These are phyloP conservation scores for Alauda arvensis DNA, from an alignment of 2,797 vertebrate genomes.

Conservation along the genomic window DNA sequence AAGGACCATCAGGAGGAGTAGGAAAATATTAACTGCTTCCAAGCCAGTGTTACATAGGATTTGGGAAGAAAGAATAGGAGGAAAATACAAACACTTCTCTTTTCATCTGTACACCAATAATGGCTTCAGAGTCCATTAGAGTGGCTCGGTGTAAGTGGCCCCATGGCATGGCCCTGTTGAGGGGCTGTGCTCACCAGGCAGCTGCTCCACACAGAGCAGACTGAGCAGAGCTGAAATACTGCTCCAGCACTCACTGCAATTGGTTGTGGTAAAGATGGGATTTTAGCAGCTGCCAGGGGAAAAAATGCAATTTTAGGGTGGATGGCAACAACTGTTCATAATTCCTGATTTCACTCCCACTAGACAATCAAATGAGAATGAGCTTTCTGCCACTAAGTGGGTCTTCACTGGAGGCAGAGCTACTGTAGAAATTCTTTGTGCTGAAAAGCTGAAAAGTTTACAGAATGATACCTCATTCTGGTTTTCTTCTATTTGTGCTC, in stretches of 20 bases:
- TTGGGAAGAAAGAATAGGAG: slow-evolving; percentile 2
- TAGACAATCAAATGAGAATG: slow-evolving; percentile 22
- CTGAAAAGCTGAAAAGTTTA: neutral
- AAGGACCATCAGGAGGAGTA: neutral
- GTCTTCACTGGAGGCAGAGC: slow-evolving; percentile 2
- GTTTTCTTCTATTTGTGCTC: neutral
- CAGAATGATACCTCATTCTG: neutral
- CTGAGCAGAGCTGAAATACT: neutral
- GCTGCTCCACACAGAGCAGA: neutral
- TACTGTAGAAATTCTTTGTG: slow-evolving; percentile 7
- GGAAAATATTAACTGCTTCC: neutral
- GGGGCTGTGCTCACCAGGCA: neutral
- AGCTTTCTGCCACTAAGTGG: neutral
- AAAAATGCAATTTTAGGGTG: neutral
- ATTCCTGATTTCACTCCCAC: slow-evolving; percentile 36
- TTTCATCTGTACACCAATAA: slow-evolving; percentile 13
- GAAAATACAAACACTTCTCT: neutral
- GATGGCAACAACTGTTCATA: slow-evolving; percentile 31
- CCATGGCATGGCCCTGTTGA: neutral
- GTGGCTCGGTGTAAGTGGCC: neutral
- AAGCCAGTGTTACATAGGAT: neutral
- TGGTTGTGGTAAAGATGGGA: slow-evolving; percentile 5
- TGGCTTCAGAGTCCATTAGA: neutral
- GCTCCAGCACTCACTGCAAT: neutral
- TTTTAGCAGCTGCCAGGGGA: slow-evolving; percentile 38